Conservation (phyloP, 2,888 invertebrate species). For the Apeira syringaria region DNA sequence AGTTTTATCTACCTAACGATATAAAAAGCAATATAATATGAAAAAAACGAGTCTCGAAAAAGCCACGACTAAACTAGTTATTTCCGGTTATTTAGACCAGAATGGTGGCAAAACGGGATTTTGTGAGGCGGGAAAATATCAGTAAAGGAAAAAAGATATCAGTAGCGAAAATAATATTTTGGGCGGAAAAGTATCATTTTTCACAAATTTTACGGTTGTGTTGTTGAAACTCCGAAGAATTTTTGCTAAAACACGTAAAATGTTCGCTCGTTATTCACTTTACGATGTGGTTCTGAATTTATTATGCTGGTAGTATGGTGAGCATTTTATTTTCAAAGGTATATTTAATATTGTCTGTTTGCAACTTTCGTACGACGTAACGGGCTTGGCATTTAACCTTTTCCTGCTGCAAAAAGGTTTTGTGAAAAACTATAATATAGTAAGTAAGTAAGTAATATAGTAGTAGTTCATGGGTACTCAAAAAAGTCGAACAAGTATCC, state of each 20-base stretch:
- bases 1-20: too few species aligned
- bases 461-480: too few species aligned
- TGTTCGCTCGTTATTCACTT: constrained; percentile 26
- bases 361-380: too few species aligned
- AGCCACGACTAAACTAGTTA: constrained; percentile 8
- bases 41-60: background rate
- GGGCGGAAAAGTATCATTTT: constrained; percentile 1
- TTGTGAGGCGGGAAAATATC: constrained; percentile 1
- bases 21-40: too few species aligned
- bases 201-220: constrained; percentile 1
- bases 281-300: constrained; percentile 20
- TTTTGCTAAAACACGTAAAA: constrained; percentile 17
- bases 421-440: too few species aligned
- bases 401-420: too few species aligned
- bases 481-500: too few species aligned
- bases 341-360: too few species aligned
- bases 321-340: too few species aligned
- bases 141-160: background rate
- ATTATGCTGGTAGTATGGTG: constrained; percentile 3
- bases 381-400: too few species aligned
- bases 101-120: background rate
- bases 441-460: too few species aligned
- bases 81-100: background rate
- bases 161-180: background rate
- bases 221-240: constrained; percentile 12